Base-by-base conservation (phyloP, 2,113 vertebrate genomes). In the Talpa occidentalis region DNA sequence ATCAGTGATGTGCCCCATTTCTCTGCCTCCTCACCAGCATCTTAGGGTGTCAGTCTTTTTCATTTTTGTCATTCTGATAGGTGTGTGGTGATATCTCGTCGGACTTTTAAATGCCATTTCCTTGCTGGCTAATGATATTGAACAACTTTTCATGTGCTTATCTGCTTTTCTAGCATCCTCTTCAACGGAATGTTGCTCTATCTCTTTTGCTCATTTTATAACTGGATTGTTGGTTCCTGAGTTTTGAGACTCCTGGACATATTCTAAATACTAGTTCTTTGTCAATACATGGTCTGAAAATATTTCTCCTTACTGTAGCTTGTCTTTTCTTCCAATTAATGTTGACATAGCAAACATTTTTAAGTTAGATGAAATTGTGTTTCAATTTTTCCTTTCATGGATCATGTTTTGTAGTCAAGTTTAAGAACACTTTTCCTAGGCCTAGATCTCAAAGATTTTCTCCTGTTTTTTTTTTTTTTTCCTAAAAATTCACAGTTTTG, bases 231-330 rank as follows among this genome's bases (percentile, higher is more conserved):
- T 72, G 24, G 44, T 35, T 40, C 19, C 35, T 89, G 32, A 44
- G 44, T 69, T 83, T 77, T 78, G 37, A 28, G 44, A 85, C 37
- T 79, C 83, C 62, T 92, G 83, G 64, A 83, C 83, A 49, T 67
- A 60, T 37, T 90, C 74, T 62, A 64, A 64, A 26, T 76, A 47
- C 9, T 54, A 69, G 60, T 35, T 28, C 35, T 80, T 94, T 84
- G 32, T 86, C 56, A 88, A 40, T 54, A 62, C 0, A 1, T 40
- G 28, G 12, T 44, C 74, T 77, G 49, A 60, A 88, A 72, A 44
- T 88, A 64, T 77, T 94, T 94, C 67, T 79, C 30, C 26, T 6
- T 6, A 21, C 16, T 79, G 12, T 40, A n/a, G 49, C 16, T 97
- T 56, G 21, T 66, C 24, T 91, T 94, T 80, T 77, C 21, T 78